Evolutionary conservation across 2,888 invertebrate species (phyloP), one percentile per base, ranked within the genome.

Genomic region (Cosmia pyralina): DNA sequence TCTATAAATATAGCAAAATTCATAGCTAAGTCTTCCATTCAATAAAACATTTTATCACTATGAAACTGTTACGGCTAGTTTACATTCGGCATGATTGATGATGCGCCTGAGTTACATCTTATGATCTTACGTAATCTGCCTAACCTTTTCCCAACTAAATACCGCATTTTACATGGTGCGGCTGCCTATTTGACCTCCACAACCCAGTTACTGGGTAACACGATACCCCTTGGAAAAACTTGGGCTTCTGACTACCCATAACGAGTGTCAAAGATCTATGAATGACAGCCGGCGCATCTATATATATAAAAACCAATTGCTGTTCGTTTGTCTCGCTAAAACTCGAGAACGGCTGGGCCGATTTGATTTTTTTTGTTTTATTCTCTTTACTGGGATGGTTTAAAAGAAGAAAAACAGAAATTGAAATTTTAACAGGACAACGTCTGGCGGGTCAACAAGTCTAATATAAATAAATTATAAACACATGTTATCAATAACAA

Each of bases 401-500:
- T n/a, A n/a, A n/a, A n/a, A n/a, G n/a, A n/a, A n/a, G n/a, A n/a
- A n/a, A n/a, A n/a, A n/a, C n/a, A n/a, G n/a, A n/a, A n/a, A n/a
- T n/a, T n/a, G n/a, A n/a, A n/a, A n/a, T n/a, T n/a, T n/a, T n/a
- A n/a, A n/a, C n/a, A n/a, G n/a, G n/a, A n/a, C n/a, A n/a, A n/a
- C n/a, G n/a, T n/a, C n/a, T n/a, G n/a, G n/a, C n/a, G n/a, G n/a
- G n/a, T n/a, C n/a, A n/a, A n/a, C n/a, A n/a, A n/a, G n/a, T n/a
- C n/a, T 46, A 38, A 15, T 34, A 52, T 73, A 52, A 19, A 38
- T 57, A 53, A 34, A 53, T 46, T 46, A 46, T 52, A 53, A 58
- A 79, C 41, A 79, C 38, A 52, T 15, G 59, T 15, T 77, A n/a
- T 55, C 34, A 72, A 58, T 66, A 41, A 50, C 8, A 15, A 50